A percentile compares a stretch with the other conserved stretches of the same genome.
Evolutionary conservation across 2,888 invertebrate genomes (phyloP).

Genomic region (Agrilus mali): DNA sequence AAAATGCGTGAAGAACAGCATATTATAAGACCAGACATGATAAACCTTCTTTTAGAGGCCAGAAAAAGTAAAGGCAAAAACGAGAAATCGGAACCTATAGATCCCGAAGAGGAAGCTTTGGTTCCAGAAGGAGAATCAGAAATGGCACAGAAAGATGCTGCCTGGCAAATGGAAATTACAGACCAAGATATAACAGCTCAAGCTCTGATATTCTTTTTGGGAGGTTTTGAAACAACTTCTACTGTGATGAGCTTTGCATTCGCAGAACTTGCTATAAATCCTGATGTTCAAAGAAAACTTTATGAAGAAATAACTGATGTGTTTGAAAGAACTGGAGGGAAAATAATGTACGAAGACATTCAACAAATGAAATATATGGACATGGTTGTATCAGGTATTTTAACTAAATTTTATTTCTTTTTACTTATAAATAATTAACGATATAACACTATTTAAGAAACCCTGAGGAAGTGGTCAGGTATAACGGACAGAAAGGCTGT

Average conservation of each 20-base stretch:
- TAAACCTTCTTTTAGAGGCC: conserved; percentile 41
- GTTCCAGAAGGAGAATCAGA: background rate
- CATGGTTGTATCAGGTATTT: conserved; percentile 44
- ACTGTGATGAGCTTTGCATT: conserved; percentile 36
- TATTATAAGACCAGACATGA: conserved; percentile 30
- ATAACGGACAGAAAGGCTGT: background rate
- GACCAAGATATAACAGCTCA: conserved; percentile 44
- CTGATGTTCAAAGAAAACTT: conserved; percentile 42
- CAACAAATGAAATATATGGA: conserved; percentile 46
- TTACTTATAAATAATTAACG: too few species aligned
- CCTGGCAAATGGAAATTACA: conserved; percentile 10
- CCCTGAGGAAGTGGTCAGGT: too few species aligned
- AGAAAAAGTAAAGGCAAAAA: conserved; percentile 26
- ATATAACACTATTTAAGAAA: too few species aligned
- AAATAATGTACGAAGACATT: conserved; percentile 39
- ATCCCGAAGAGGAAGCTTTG: background rate
- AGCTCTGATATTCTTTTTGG: conserved; percentile 25
- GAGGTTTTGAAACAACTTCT: conserved; percentile 37
- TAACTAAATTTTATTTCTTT: background rate
- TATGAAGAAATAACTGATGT: conserved; percentile 32
- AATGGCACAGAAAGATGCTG: conserved; percentile 1
- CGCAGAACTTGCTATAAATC: conserved; percentile 44
- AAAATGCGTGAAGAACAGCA: conserved; percentile 14
- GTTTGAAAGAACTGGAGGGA: conserved; percentile 18
- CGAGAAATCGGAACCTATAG: conserved; percentile 1